phyloP scores from a whole-genome alignment of 2,888 invertebrate genomes.

The Orthosia cruda region DNA sequence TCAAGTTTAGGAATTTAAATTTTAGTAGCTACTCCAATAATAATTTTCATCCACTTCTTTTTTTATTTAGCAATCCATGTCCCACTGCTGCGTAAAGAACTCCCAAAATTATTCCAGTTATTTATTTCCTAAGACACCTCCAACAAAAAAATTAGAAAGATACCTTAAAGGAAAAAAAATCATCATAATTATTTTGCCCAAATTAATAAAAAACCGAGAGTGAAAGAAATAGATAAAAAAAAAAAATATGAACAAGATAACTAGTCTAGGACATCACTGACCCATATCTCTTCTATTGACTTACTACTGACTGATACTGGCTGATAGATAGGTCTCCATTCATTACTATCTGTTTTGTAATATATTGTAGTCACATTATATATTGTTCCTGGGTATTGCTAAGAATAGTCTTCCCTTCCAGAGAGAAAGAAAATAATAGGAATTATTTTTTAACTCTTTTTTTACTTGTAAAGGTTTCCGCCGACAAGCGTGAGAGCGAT shows the following conservation, averaged over 20 bases:
- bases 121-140: no score
- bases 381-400: neutral
- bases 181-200: no score
- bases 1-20: neutral
- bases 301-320: conserved; percentile 54
- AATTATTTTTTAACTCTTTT: neutral
- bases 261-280: conserved; percentile 47
- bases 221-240: neutral
- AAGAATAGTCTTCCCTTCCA: neutral
- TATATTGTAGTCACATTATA: conserved; percentile 10
- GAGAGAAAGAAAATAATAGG: no score
- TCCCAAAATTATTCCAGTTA: no score
- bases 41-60: no score
- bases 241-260: conserved; percentile 24
- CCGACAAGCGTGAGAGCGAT: neutral
- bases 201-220: no score
- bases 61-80: no score
- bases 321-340: conserved; percentile 53
- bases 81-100: no score
- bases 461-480: neutral
- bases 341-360: conserved; percentile 14
- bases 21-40: neutral
- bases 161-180: no score
- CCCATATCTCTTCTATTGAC: conserved; percentile 55
- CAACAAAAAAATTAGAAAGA: no score